Conservation (phyloP, 2,113 vertebrate genomes). For the Elaphurus davidianus region DNA sequence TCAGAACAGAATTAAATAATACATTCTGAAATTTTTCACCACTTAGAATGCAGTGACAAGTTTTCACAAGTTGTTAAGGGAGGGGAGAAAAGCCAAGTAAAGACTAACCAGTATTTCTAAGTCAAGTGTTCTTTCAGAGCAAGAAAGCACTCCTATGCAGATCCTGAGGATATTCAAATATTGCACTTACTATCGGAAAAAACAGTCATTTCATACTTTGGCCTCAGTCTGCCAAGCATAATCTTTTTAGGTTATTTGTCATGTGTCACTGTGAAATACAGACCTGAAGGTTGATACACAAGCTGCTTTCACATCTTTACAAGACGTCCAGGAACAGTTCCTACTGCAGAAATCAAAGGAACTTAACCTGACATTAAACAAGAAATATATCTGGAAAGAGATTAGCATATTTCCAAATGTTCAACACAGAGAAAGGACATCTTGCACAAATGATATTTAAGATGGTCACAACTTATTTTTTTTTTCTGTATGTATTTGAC, state of each 20-base stretch:
- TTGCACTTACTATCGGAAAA: background rate
- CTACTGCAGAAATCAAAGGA: background rate
- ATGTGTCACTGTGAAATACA: background rate
- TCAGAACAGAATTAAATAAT: slow-evolving; percentile 12
- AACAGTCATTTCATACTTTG: background rate
- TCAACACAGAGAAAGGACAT: background rate
- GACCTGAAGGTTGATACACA: background rate
- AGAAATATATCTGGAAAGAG: background rate
- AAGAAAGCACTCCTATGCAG: background rate
- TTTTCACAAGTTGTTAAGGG: background rate
- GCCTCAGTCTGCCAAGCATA: background rate
- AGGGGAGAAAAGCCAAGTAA: background rate
- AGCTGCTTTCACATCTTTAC: background rate
- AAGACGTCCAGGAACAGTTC: background rate
- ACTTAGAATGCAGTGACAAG: background rate
- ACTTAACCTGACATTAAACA: background rate
- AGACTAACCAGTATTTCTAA: background rate
- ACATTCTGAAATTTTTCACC: background rate
- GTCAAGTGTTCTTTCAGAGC: background rate
- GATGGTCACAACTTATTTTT: background rate
- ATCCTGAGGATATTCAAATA: background rate
- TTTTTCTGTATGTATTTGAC: background rate
- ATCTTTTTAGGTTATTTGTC: background rate
- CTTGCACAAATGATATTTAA: slow-evolving; percentile 14
- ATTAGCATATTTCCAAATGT: background rate